A percentile compares a stretch with the other conserved stretches of the same genome.
phyloP scores from a whole-genome alignment of 1,140 invertebrate species.

The Lucilia cuprina region DNA sequence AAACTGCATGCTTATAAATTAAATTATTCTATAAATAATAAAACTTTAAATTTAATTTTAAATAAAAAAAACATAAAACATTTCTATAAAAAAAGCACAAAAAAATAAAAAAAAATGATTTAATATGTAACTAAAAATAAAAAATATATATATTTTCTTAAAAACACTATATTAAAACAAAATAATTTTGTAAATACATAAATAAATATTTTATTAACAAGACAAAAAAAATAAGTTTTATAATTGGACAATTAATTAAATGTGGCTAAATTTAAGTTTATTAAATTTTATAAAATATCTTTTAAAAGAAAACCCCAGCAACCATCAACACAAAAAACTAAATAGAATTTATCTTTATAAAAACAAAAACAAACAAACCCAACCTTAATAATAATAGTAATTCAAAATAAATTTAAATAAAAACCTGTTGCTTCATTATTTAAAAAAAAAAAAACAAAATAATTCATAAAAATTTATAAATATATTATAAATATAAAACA shows the following conservation, averaged over 20 bases:
- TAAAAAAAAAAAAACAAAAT: not conserved
- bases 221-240: not conserved
- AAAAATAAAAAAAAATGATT: not conserved
- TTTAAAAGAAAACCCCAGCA: not conserved
- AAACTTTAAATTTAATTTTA: not conserved
- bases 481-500: not conserved
- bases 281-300: not conserved
- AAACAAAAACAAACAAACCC: not conserved
- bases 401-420: not conserved
- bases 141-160: conserved; percentile 20
- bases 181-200: not conserved
- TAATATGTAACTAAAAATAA: not conserved
- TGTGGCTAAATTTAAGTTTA: not conserved
- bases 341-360: conserved; percentile 8
- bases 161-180: not conserved
- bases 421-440: conserved; percentile 17
- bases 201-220: not conserved
- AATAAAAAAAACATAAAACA: not conserved
- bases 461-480: not conserved
- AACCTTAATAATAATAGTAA: not conserved
- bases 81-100: not conserved
- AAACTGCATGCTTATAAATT: not conserved
- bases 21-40: not conserved
- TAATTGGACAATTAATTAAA: not conserved
- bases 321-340: not conserved